These are phyloP conservation scores for Cebidichthys violaceus DNA, from an alignment of 2,113 vertebrate species.

Conservation along the genomic window DNA sequence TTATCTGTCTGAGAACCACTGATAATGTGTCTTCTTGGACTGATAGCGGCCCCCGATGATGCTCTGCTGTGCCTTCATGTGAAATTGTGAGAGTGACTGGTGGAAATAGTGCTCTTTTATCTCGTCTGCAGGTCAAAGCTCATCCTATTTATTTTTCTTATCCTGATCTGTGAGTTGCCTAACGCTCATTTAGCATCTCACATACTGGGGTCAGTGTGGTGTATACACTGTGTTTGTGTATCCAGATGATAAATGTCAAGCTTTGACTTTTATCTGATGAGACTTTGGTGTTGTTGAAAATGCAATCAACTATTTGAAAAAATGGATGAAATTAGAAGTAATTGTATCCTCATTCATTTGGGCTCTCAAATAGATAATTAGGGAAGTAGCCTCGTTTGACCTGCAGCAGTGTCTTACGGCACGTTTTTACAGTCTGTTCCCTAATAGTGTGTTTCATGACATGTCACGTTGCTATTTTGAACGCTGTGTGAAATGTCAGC, in stretches of 20 bases:
- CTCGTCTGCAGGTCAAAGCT: conserved; percentile 28
- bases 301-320: background rate
- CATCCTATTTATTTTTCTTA: background rate
- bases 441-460: conserved; percentile 15
- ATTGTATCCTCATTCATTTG: background rate
- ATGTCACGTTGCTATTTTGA: conserved; percentile 20
- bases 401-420: background rate
- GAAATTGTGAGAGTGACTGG: background rate
- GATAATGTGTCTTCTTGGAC: conserved; percentile 53
- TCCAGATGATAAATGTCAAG: background rate
- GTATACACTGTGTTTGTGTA: background rate
- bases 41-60: conserved; percentile 9
- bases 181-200: background rate
- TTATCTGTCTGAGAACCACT: conserved; percentile 56
- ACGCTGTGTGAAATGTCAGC: conserved; percentile 35
- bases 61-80: background rate
- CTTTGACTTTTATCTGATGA: background rate
- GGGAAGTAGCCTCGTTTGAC: conserved; percentile 1
- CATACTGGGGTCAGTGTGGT: background rate
- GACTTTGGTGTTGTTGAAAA: background rate
- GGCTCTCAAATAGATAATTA: background rate
- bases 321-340: conserved; percentile 5
- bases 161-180: conserved; percentile 3
- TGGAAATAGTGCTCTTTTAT: background rate
- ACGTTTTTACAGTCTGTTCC: background rate